Evolutionary conservation across 2,888 invertebrate species (phyloP).

Genomic region (Heterodera filipjevi): DNA sequence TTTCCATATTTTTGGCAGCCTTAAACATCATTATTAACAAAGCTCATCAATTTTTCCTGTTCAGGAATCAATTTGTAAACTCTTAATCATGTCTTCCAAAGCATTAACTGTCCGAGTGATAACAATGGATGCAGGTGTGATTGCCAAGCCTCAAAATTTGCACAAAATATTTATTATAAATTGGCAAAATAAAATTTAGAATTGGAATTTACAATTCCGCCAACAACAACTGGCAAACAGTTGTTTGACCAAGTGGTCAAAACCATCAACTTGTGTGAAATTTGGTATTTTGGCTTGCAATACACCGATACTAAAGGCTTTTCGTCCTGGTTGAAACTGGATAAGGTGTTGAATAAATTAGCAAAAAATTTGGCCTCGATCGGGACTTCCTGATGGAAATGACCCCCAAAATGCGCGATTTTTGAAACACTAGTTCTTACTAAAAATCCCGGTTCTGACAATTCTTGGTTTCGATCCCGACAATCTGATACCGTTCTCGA

Average conservation of each 20-base stretch:
- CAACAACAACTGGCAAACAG: slow-evolving; percentile 98
- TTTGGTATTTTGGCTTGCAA: slow-evolving; percentile 99
- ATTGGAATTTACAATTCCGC: slow-evolving; percentile 97
- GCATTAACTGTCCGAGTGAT: neutral
- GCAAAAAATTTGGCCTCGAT: too few relatives aligned
- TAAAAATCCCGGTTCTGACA: too few relatives aligned
- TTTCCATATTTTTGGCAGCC: too few relatives aligned
- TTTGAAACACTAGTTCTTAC: too few relatives aligned
- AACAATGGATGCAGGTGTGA: neutral
- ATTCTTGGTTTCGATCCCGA: too few relatives aligned
- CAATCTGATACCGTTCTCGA: too few relatives aligned
- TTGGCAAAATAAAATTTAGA: neutral
- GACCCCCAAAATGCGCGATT: too few relatives aligned
- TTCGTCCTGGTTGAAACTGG: slow-evolving; percentile 96
- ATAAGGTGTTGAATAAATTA: slow-evolving; percentile 74
- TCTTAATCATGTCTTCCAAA: neutral
- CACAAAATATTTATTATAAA: slow-evolving; percentile 46
- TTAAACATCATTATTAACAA: too few relatives aligned
- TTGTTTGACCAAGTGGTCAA: slow-evolving; percentile 99
- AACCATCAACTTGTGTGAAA: slow-evolving; percentile 96
- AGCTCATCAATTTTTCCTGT: too few relatives aligned
- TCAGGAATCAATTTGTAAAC: too few relatives aligned
- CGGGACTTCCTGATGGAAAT: too few relatives aligned
- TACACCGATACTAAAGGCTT: slow-evolving; percentile 98
- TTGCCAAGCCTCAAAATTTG: neutral